These are phyloP conservation scores for Dipodomys stephensi DNA, from an alignment of 2,113 vertebrate genomes.

Conservation along the genomic window DNA sequence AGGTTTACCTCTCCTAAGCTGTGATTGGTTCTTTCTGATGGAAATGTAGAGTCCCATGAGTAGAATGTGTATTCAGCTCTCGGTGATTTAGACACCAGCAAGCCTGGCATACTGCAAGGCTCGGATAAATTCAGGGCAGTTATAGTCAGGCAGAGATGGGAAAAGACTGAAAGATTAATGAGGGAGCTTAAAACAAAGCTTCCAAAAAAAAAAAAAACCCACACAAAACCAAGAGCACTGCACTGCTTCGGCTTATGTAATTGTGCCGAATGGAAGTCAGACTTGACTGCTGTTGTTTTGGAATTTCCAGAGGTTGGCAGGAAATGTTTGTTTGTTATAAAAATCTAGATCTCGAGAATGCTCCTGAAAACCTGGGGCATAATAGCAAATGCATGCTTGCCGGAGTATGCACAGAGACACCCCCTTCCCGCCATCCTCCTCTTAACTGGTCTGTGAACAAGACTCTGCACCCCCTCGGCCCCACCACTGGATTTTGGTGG, in stretches of 20 bases:
- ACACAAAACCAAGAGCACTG: slow-evolving; percentile 65
- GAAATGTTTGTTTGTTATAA: slow-evolving; percentile 78
- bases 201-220: slow-evolving; percentile 61
- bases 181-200: slow-evolving; percentile 85
- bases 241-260: slow-evolving; percentile 81
- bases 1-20: slow-evolving; percentile 46
- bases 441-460: neutral
- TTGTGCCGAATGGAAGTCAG: slow-evolving; percentile 75
- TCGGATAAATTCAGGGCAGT: slow-evolving; percentile 83
- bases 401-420: neutral
- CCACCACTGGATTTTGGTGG: neutral
- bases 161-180: slow-evolving; percentile 87
- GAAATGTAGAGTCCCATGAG: slow-evolving; percentile 10
- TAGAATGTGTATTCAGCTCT: slow-evolving; percentile 63
- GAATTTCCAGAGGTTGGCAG: slow-evolving; percentile 81
- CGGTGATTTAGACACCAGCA: slow-evolving; percentile 72
- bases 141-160: slow-evolving; percentile 82
- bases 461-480: neutral
- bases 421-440: neutral
- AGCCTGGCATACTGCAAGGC: slow-evolving; percentile 75
- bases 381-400: neutral
- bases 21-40: slow-evolving; percentile 60
- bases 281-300: slow-evolving; percentile 75
- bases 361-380: slow-evolving; percentile 28
- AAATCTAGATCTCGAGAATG: slow-evolving; percentile 14